Evolutionary conservation across 2,797 vertebrate species (phyloP).

Genomic region (Lepilemur septentrionalis): DNA sequence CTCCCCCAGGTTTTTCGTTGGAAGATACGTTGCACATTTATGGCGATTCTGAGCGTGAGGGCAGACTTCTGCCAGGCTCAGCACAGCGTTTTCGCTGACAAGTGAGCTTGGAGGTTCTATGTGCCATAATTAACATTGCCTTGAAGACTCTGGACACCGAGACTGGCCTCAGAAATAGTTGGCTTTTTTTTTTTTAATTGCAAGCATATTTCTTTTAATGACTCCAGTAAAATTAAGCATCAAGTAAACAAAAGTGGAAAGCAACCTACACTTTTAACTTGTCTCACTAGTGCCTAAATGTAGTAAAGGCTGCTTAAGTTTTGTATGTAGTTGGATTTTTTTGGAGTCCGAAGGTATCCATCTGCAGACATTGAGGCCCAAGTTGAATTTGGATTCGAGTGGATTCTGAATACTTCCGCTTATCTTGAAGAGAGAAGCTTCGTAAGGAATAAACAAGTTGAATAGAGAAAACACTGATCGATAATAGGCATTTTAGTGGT

Average conservation of each 20-base stretch:
- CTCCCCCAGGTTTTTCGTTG: constrained; percentile 92
- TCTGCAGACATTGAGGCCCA: constrained; percentile 79
- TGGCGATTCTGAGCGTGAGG: constrained; percentile 97
- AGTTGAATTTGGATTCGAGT: constrained; percentile 81
- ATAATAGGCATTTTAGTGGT: constrained; percentile 90
- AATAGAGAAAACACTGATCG: constrained; percentile 86
- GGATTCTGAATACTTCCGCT: constrained; percentile 81
- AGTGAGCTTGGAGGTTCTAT: constrained; percentile 91
- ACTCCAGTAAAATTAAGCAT: constrained; percentile 83
- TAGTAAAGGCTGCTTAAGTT: constrained; percentile 84
- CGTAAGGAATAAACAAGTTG: constrained; percentile 79
- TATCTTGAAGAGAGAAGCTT: constrained; percentile 79
- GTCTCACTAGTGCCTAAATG: constrained; percentile 89
- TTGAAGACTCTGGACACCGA: constrained; percentile 81
- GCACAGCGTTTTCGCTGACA: constrained; percentile 96
- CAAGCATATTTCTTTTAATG: constrained; percentile 83
- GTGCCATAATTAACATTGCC: constrained; percentile 83
- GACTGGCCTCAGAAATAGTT: constrained; percentile 83
- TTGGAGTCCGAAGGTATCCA: constrained; percentile 80
- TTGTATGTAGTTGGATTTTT: constrained; percentile 74
- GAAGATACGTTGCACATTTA: constrained; percentile 96
- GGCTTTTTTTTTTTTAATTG: constrained; percentile 82
- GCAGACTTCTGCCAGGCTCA: constrained; percentile 99
- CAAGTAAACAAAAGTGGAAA: constrained; percentile 82
- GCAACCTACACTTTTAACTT: constrained; percentile 80